phyloP scores from a whole-genome alignment of 2,113 vertebrate genomes.

The Falco punctatus region DNA sequence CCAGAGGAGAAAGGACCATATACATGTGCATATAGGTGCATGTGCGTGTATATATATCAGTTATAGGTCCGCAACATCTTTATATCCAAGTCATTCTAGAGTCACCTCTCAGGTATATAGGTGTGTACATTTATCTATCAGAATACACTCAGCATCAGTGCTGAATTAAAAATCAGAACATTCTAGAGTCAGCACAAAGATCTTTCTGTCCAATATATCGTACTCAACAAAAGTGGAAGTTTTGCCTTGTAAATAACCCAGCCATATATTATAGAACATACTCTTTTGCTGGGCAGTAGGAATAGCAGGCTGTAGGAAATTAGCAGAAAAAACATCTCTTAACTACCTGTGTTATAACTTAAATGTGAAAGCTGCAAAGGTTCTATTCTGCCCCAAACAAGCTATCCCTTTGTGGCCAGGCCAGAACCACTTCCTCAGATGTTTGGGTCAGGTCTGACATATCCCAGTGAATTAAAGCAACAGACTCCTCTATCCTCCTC shows the following conservation, averaged over 20 bases:
- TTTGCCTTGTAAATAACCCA: not conserved
- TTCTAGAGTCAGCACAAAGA: not conserved
- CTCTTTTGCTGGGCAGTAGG: not conserved
- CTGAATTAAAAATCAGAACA: not conserved
- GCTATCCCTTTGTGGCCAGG: not conserved
- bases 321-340: not conserved
- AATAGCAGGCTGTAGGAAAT: not conserved
- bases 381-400: not conserved
- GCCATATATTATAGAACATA: not conserved
- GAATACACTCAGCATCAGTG: not conserved
- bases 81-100: not conserved
- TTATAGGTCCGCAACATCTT: not conserved
- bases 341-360: not conserved
- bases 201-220: not conserved
- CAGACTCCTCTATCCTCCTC: not conserved
- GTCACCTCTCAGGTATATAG: not conserved
- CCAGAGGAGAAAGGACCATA: not conserved
- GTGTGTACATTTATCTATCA: not conserved
- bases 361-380: not conserved
- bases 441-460: not conserved
- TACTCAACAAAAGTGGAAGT: not conserved
- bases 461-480: not conserved
- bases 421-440: not conserved
- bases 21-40: accelerated
- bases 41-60: not conserved